phyloP scores from a whole-genome alignment of 2,888 invertebrate genomes.

The Antitype chi region DNA sequence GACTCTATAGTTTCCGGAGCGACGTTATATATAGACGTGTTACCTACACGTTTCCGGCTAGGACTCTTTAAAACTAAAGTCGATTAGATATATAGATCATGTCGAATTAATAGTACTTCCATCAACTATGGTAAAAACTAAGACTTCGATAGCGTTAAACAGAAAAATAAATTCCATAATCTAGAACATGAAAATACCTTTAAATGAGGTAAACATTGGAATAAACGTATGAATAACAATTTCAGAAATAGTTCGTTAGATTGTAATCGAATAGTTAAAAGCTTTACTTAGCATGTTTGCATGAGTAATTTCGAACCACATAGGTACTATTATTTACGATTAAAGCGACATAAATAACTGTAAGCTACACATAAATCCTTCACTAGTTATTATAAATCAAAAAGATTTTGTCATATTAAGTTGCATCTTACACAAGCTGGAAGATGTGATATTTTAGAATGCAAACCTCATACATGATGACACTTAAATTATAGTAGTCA shows the following conservation, averaged over 20 bases:
- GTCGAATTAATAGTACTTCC: slow-evolving; percentile 4
- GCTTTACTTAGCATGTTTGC: slow-evolving; percentile 45
- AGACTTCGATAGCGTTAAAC: background rate
- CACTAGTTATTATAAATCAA: slow-evolving; percentile 47
- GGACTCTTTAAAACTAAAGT: slow-evolving; percentile 40
- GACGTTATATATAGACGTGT: slow-evolving; percentile 36
- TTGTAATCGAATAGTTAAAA: slow-evolving; percentile 50
- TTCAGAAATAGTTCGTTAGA: slow-evolving; percentile 39
- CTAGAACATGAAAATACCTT: slow-evolving; percentile 6
- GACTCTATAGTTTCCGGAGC: slow-evolving; percentile 61
- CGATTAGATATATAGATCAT: slow-evolving; percentile 26
- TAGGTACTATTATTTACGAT: slow-evolving; percentile 46
- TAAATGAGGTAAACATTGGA: slow-evolving; percentile 27
- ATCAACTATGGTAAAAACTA: background rate
- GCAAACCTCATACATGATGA: slow-evolving; percentile 3
- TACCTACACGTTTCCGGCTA: slow-evolving; percentile 59
- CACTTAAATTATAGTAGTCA: background rate
- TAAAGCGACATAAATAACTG: slow-evolving; percentile 42
- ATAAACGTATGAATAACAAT: slow-evolving; percentile 29
- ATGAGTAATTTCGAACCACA: slow-evolving; percentile 26
- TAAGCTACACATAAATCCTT: slow-evolving; percentile 32
- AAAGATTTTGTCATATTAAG: slow-evolving; percentile 37
- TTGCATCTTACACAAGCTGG: slow-evolving; percentile 25
- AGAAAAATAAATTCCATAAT: background rate
- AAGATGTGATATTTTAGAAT: slow-evolving; percentile 22